Evolutionary conservation across 1,140 invertebrate genomes (phyloP).

Genomic region (Plutomurus gul): DNA sequence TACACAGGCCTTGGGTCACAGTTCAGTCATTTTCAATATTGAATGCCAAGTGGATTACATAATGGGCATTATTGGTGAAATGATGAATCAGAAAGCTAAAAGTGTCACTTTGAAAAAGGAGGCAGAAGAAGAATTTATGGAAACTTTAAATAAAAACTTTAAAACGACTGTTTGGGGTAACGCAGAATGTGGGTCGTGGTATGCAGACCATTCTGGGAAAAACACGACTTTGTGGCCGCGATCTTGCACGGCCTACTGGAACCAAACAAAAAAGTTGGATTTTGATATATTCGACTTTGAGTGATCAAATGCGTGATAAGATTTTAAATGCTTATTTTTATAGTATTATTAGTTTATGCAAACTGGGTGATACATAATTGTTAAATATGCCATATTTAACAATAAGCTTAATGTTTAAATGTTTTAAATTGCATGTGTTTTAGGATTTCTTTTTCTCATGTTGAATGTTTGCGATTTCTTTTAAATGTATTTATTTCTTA

Average conservation of each 20-base stretch:
- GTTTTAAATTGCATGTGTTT: too few relatives aligned
- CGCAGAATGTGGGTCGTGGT: not conserved
- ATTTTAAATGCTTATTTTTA: too few relatives aligned
- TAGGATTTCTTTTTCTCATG: too few relatives aligned
- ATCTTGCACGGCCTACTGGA: not conserved
- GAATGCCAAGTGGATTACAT: constrained; percentile 40
- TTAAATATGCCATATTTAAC: too few relatives aligned
- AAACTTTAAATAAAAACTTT: not conserved
- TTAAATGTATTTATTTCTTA: too few relatives aligned
- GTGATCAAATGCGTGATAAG: too few relatives aligned
- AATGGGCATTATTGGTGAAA: constrained; percentile 29
- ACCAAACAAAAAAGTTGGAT: not conserved
- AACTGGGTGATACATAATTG: too few relatives aligned
- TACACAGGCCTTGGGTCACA: constrained; percentile 13
- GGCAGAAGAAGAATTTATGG: not conserved
- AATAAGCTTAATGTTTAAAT: too few relatives aligned
- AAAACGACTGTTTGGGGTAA: constrained; percentile 3
- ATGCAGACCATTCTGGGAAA: not conserved
- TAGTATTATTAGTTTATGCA: too few relatives aligned
- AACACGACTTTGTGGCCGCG: not conserved
- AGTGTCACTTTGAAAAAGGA: not conserved
- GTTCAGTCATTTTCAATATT: constrained; percentile 33
- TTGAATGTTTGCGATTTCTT: too few relatives aligned
- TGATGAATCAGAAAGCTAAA: not conserved
- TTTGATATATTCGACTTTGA: not conserved